Evolutionary conservation across 1,140 invertebrate genomes (phyloP).

Genomic region (Ooceraea biroi): DNA sequence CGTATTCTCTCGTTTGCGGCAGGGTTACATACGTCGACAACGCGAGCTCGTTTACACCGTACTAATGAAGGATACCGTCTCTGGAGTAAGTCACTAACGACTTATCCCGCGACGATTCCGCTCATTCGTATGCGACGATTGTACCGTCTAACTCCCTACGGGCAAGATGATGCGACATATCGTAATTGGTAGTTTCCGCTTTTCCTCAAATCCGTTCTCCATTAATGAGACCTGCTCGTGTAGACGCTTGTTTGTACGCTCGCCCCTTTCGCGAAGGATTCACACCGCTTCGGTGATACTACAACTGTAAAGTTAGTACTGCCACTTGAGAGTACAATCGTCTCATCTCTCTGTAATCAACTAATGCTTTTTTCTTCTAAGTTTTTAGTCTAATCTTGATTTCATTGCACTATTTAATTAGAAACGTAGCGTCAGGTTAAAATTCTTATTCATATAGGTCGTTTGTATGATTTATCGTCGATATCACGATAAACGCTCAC

Average conservation of each 20-base stretch:
- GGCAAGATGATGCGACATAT: constrained; percentile 32
- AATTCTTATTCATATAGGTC: no score
- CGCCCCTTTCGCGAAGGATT: neutral
- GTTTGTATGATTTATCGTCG: neutral
- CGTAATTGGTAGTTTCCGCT: constrained; percentile 39
- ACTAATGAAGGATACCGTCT: constrained; percentile 58
- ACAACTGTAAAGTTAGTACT: no score
- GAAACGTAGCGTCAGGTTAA: no score
- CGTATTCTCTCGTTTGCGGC: constrained; percentile 62
- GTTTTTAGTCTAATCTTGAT: no score
- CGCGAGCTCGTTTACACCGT: constrained; percentile 67
- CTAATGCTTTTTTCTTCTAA: no score
- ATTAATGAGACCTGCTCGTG: constrained; percentile 28
- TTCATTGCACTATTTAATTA: no score
- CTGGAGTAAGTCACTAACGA: constrained; percentile 49
- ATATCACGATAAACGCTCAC: no score
- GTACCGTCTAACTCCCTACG: neutral
- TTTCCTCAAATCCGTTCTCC: constrained; percentile 7
- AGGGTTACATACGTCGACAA: constrained; percentile 59
- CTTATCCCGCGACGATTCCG: constrained; percentile 49
- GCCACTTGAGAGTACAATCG: no score
- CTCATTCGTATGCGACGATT: constrained; percentile 43
- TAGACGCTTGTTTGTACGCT: neutral
- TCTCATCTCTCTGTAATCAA: no score
- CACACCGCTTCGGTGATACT: no score